Conservation (phyloP, 2,888 invertebrate genomes). For the Neocrepidodera transversa region DNA sequence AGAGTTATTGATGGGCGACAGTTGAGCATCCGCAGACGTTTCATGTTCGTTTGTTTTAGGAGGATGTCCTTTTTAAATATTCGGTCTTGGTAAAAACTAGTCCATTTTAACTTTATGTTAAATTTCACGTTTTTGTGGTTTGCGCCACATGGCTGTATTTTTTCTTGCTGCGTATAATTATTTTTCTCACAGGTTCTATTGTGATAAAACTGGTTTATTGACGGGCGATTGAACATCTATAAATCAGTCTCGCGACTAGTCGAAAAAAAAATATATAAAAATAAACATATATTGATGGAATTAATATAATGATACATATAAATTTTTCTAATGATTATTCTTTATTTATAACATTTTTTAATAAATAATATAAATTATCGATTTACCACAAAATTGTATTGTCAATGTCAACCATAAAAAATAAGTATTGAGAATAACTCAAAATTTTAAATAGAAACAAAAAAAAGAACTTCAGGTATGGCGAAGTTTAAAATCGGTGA, state of each 20-base stretch:
- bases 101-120: conserved; percentile 39
- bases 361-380: too few species aligned
- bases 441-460: too few species aligned
- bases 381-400: too few species aligned
- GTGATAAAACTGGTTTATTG: conserved; percentile 37
- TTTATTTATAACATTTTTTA: too few species aligned
- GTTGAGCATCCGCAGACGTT: conserved; percentile 54
- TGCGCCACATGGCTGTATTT: conserved; percentile 32
- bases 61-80: conserved; percentile 38
- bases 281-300: neutral
- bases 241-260: conserved; percentile 4
- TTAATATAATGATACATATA: neutral
- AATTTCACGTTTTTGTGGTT: conserved; percentile 33
- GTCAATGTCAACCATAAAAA: too few species aligned
- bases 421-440: too few species aligned
- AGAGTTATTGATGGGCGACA: conserved; percentile 59
- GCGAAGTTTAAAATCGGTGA: too few species aligned
- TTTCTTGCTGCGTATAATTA: conserved; percentile 39
- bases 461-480: too few species aligned
- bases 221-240: conserved; percentile 1
- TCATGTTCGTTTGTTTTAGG: conserved; percentile 50
- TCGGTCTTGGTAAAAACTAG: conserved; percentile 38
- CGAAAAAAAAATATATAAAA: neutral
- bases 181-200: conserved; percentile 40
- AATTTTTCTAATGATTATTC: neutral